These are phyloP conservation scores for Troides aeacus DNA, from an alignment of 2,888 invertebrate genomes.

Conservation along the genomic window DNA sequence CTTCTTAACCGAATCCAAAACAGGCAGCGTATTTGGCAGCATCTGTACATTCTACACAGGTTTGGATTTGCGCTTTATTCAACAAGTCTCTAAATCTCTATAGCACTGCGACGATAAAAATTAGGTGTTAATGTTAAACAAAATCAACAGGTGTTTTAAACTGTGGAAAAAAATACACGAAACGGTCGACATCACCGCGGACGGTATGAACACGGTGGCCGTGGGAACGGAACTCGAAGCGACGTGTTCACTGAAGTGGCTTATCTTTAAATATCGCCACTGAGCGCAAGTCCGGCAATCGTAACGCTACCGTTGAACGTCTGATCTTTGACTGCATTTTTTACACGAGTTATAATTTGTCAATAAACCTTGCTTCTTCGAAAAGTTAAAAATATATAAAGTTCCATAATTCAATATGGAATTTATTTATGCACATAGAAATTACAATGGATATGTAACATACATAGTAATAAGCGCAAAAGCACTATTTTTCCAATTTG, in stretches of 20 bases:
- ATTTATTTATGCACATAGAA: too few species aligned
- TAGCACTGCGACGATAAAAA: neutral
- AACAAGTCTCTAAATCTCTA: slow-evolving; percentile 30
- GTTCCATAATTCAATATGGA: too few species aligned
- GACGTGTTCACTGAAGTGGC: slow-evolving; percentile 52
- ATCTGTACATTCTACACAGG: too few species aligned
- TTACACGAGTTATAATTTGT: neutral
- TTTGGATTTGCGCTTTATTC: too few species aligned
- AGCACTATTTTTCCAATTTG: too few species aligned
- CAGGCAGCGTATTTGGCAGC: too few species aligned
- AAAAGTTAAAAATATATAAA: neutral
- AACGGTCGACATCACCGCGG: slow-evolving; percentile 5
- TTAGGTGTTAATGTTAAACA: neutral
- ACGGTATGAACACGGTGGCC: slow-evolving; percentile 37
- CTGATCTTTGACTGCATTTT: slow-evolving; percentile 33
- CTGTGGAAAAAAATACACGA: neutral
- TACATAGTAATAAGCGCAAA: too few species aligned
- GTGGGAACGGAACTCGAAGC: slow-evolving; percentile 61
- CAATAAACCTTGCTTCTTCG: neutral
- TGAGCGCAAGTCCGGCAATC: slow-evolving; percentile 45
- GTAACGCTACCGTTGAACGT: slow-evolving; percentile 45
- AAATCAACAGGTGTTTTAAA: neutral
- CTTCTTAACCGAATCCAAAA: too few species aligned
- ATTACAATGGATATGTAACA: too few species aligned
- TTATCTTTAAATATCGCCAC: slow-evolving; percentile 72